Base-by-base conservation (phyloP, 1,140 invertebrate species). In the Hyphantria cunea region DNA sequence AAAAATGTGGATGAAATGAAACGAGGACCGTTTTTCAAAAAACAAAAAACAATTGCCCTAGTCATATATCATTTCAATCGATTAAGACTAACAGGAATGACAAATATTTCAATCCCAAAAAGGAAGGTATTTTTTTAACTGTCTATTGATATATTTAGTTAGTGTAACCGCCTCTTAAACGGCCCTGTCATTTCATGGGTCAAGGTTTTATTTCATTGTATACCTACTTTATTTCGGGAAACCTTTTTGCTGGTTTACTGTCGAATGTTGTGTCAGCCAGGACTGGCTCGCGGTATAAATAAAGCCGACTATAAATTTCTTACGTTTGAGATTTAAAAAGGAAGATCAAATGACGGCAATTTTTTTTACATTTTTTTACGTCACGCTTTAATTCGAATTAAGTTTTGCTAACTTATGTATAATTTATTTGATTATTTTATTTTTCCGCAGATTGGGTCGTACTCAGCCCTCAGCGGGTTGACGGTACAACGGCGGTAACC, bases 211-310 rank as follows among this genome's bases (percentile, higher is more conserved):
- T 44, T 12, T 31, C 34, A 39, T 49, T 58, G 55, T 58, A 49
- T 49, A 58, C 55, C 34, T 58, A 39, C 55, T 49, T 58, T 58
- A 58, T 49, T 58, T 58, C 10, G 34, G 14, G n/a, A 49, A 33
- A 32, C 34, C 55, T 58, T 58, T 58, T 17, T 14, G 55, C 33
- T 17, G 15, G 45, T 48, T 58, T 58, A 58, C 13, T 49, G 55
- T 58, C 55, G 39, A 58, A 39, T 58, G 44, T 49, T 45, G 34
- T 33, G 44, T 12, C 45, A 41, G 33, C 31, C 55, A 33, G 7
- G 8, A 0, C 13, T 0, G 7, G 15, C 37, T 17, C 17, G 33
- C 25, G 53, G 10, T 14, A 13, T 10, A 12, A 55, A 45, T 12
- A 45, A 39, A 48, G 0, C 33, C 10, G 9, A 0, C 32, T 10